phyloP scores from a whole-genome alignment of 2,113 vertebrate species.

The Progne subis region DNA sequence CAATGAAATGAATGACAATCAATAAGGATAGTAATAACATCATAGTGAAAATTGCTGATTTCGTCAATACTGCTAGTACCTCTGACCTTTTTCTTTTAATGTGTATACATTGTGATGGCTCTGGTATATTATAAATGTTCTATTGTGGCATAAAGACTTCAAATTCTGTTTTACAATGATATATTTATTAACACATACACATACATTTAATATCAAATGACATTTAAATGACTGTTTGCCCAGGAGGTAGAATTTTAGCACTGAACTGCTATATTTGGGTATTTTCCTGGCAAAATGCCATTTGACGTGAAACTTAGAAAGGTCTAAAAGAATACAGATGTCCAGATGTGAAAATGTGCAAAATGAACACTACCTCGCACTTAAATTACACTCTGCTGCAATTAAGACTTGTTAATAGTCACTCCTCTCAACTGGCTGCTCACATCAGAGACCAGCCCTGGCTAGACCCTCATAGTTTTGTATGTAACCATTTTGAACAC shows the following conservation, averaged over 20 bases:
- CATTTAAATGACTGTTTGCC: neutral
- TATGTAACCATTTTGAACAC: neutral
- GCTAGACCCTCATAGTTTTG: neutral
- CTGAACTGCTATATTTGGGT: neutral
- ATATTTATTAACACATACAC: neutral
- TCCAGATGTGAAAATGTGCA: neutral
- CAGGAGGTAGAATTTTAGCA: neutral
- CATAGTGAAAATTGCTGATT: neutral
- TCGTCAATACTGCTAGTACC: neutral
- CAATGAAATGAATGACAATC: neutral
- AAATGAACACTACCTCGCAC: neutral
- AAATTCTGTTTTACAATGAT: neutral
- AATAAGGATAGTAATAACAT: neutral
- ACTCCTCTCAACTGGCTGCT: neutral
- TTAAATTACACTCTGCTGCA: neutral
- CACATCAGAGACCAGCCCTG: neutral
- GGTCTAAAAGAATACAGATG: neutral
- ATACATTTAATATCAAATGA: neutral
- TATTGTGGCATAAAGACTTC: neutral
- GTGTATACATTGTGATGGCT: neutral
- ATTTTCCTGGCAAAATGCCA: neutral
- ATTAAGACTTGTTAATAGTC: neutral
- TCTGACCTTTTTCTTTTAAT: neutral
- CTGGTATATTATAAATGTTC: neutral
- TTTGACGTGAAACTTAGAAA: neutral